Percentiles rank a stretch among this genome's conserved stretches.
Conservation (phyloP, 35 echinoderm and acorn worm genomes). For the Strongylocentrotus purpuratus region DNA sequence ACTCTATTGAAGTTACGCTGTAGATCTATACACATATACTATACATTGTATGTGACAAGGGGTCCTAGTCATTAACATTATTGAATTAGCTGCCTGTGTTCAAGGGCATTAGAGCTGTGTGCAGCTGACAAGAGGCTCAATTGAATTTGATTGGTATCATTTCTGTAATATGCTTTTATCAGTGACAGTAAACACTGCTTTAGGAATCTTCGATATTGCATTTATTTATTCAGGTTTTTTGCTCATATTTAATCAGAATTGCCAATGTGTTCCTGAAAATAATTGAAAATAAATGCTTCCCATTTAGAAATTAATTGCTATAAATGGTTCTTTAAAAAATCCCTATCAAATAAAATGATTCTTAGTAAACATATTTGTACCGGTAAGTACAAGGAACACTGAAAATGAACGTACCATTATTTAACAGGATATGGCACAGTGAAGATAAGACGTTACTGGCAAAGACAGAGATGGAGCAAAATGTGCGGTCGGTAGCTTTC, state of each 20-base stretch:
- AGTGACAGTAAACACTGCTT: neutral
- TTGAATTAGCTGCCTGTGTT: neutral
- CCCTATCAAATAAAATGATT: no score
- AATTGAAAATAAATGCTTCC: no score
- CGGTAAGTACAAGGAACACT: no score
- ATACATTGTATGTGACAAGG: neutral
- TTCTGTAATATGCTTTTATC: neutral
- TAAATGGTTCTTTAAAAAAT: no score
- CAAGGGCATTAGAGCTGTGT: neutral
- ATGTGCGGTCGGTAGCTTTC: slow-evolving; percentile 89
- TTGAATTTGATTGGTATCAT: neutral
- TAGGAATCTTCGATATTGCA: neutral
- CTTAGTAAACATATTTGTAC: no score
- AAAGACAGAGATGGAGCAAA: slow-evolving; percentile 84
- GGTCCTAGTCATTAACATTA: neutral
- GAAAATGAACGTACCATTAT: neutral
- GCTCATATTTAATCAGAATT: no score
- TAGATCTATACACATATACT: neutral
- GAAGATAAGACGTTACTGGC: slow-evolving; percentile 75
- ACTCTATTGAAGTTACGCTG: neutral
- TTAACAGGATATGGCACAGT: slow-evolving; percentile 86
- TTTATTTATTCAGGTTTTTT: no score
- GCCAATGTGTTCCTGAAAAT: no score
- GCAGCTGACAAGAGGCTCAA: neutral
- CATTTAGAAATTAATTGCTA: no score